These are phyloP conservation scores for Diuraphis noxia DNA, from an alignment of 1,140 invertebrate species.

Conservation along the genomic window DNA sequence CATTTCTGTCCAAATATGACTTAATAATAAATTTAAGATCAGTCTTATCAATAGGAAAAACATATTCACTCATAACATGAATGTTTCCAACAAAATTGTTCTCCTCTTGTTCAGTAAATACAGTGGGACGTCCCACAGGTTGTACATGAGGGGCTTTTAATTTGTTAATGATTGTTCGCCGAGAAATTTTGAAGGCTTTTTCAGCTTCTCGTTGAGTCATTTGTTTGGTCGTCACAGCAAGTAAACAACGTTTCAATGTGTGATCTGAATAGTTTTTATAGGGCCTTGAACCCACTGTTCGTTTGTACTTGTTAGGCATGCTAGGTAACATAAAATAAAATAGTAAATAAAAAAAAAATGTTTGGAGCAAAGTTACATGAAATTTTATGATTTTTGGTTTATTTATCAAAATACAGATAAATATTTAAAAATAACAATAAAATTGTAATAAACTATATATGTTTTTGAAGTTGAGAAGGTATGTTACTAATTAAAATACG, in stretches of 20 bases:
- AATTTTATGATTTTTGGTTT: slow-evolving; percentile 3
- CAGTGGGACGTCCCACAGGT: not conserved
- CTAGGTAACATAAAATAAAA: slow-evolving; percentile 27
- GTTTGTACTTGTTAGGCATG: slow-evolving; percentile 20
- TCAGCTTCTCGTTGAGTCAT: slow-evolving; percentile 53
- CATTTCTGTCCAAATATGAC: not conserved
- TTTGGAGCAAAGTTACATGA: slow-evolving; percentile 30
- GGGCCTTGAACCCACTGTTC: slow-evolving; percentile 45
- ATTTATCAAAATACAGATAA: slow-evolving; percentile 13
- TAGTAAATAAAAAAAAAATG: slow-evolving; percentile 15
- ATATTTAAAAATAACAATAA: slow-evolving; percentile 20
- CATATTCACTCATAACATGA: slow-evolving; percentile 35
- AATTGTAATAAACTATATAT: not conserved
- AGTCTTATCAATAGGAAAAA: slow-evolving; percentile 12
- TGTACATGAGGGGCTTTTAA: slow-evolving; percentile 28
- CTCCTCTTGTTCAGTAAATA: not conserved
- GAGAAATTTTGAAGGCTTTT: slow-evolving; percentile 46
- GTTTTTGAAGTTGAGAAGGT: slow-evolving; percentile 11
- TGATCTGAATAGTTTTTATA: slow-evolving; percentile 54
- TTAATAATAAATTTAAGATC: slow-evolving; percentile 15
- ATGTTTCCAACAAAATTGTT: slow-evolving; percentile 17
- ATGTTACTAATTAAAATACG: not conserved
- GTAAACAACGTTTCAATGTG: slow-evolving; percentile 51
- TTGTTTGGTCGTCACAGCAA: slow-evolving; percentile 31
- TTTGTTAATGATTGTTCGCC: slow-evolving; percentile 54